Conservation (phyloP, 2,797 vertebrate species). For the Falco concolor region DNA sequence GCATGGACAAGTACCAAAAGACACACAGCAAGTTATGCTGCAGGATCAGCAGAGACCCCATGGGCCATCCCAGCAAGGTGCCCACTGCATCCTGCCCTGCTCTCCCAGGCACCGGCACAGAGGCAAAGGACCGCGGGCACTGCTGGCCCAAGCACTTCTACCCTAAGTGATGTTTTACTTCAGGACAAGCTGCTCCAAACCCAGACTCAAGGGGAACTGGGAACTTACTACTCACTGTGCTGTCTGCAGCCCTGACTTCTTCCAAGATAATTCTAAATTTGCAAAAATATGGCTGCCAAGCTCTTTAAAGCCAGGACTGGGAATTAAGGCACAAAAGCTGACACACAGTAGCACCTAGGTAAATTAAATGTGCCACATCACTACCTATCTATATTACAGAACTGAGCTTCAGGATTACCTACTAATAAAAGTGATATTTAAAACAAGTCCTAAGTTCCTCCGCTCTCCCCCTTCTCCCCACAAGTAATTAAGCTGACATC, state of each 20-base stretch:
- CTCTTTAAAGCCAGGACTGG: background rate
- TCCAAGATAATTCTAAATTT: background rate
- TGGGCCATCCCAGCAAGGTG: rapidly evolving
- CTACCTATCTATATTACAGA: conserved; percentile 31
- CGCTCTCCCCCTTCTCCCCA: background rate
- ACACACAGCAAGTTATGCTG: rapidly evolving
- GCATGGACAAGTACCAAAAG: background rate
- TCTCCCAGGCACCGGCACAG: rapidly evolving
- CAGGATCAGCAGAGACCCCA: rapidly evolving
- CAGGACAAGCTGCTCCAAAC: rapidly evolving
- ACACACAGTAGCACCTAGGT: conserved; percentile 9
- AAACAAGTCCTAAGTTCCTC: conserved; percentile 17
- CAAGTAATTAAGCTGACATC: background rate
- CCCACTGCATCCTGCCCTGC: background rate
- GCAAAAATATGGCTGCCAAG: background rate
- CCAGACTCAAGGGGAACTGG: background rate
- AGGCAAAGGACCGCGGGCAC: rapidly evolving
- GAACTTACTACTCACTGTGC: rapidly evolving
- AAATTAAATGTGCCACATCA: conserved; percentile 47
- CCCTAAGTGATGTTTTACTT: background rate
- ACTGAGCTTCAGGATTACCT: conserved; percentile 37
- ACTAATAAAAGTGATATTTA: conserved; percentile 50
- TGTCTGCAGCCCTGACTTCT: background rate
- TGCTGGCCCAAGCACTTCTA: rapidly evolving
- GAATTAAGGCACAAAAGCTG: conserved; percentile 20